Conservation (phyloP, 2,888 invertebrate species). For the Erebia ligea region DNA sequence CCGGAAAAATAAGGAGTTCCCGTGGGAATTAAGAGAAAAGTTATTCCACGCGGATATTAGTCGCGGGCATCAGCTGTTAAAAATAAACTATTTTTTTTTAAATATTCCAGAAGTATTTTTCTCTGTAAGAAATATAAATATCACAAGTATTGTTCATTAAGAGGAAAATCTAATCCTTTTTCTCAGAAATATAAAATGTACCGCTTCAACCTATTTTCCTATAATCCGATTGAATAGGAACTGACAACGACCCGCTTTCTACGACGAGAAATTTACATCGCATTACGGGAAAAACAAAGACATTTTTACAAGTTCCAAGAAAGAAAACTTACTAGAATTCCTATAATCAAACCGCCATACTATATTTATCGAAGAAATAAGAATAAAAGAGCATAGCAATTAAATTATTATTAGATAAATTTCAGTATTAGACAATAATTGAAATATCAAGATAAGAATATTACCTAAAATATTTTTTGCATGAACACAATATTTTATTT, state of each 20-base stretch:
- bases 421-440: too few species aligned
- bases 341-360: not conserved
- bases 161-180: not conserved
- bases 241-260: constrained; percentile 23
- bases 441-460: not conserved
- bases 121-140: not conserved
- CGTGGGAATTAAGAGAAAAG: too few species aligned
- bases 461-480: not conserved
- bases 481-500: too few species aligned
- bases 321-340: not conserved
- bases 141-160: not conserved
- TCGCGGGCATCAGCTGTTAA: too few species aligned
- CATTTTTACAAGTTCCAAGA: constrained; percentile 10
- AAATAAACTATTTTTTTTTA: too few species aligned
- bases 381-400: too few species aligned
- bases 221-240: constrained; percentile 17
- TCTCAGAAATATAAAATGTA: constrained; percentile 7
- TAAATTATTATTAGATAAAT: too few species aligned
- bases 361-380: too few species aligned
- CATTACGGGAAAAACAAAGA: constrained; percentile 22
- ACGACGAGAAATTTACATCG: constrained; percentile 24
- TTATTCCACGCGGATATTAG: too few species aligned
- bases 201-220: constrained; percentile 14
- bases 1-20: too few species aligned
- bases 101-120: not conserved